Conservation (phyloP, 2,797 vertebrate species). For the Chromis chromis region DNA sequence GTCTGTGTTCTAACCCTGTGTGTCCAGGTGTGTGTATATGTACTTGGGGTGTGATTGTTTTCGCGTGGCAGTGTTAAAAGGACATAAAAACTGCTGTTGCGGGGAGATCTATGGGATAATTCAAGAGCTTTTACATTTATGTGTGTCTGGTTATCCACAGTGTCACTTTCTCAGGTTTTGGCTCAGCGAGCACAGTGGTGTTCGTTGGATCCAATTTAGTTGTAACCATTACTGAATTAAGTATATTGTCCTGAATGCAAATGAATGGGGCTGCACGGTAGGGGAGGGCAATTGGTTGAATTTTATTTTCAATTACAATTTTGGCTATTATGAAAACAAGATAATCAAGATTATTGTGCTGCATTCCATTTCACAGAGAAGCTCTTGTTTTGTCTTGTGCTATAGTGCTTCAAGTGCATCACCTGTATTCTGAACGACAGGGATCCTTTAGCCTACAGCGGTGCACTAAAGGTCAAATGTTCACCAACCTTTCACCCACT, state of each 20-base stretch:
- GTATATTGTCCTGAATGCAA: conserved; percentile 2
- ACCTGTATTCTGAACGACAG: no score
- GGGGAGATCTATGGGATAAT: conserved; percentile 23
- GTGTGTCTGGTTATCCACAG: conserved; percentile 16
- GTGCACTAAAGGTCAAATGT: no score
- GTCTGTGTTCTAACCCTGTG: conserved; percentile 58
- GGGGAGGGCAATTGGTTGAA: no score
- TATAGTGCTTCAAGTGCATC: no score
- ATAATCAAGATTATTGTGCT: no score
- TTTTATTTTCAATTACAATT: no score
- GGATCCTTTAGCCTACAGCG: no score
- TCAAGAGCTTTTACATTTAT: conserved; percentile 21
- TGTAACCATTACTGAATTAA: conserved; percentile 11
- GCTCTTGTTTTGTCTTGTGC: no score
- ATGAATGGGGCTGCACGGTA: neutral
- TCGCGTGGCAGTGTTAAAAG: conserved; percentile 36
- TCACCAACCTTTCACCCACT: no score
- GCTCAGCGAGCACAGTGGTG: conserved; percentile 18
- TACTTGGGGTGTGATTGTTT: conserved; percentile 36
- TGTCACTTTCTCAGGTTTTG: conserved; percentile 31
- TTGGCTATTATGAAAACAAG: no score
- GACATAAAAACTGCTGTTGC: conserved; percentile 28
- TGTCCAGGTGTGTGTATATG: conserved; percentile 19
- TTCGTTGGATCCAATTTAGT: conserved; percentile 34
- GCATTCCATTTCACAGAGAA: no score